Conservation (phyloP, 2,888 invertebrate genomes). For the Geophilus truncorum region DNA sequence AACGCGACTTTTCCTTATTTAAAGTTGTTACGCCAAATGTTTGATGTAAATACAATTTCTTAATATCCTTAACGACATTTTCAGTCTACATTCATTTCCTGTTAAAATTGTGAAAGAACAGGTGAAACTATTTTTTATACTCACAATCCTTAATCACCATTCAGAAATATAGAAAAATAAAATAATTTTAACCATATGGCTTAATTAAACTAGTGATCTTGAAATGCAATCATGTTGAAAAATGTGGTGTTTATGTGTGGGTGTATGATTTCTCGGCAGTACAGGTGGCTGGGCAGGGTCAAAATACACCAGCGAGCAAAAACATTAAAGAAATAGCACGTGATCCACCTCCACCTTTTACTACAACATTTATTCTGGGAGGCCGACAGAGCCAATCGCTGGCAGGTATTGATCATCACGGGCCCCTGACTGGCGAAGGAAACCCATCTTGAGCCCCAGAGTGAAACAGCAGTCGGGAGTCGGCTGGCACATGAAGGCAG, state of each 20-base stretch:
- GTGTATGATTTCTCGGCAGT: background rate
- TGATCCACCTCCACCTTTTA: background rate
- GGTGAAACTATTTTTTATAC: background rate
- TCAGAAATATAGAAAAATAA: background rate
- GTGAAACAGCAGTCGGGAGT: background rate
- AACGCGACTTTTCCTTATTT: background rate
- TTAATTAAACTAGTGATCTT: background rate
- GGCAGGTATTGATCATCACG: slow-evolving; percentile 18
- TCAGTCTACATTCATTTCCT: background rate
- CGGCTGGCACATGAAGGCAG: background rate
- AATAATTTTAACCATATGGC: background rate
- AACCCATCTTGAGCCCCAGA: background rate
- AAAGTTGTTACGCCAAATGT: background rate
- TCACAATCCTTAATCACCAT: background rate
- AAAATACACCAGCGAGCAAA: background rate
- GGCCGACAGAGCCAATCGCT: background rate
- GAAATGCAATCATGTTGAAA: background rate
- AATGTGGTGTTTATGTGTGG: background rate
- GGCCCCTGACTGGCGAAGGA: background rate
- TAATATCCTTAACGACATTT: background rate
- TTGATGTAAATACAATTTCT: background rate
- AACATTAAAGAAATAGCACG: background rate
- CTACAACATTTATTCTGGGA: background rate
- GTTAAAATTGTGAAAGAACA: background rate
- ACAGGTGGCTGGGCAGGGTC: background rate